Conservation (phyloP, 2,113 vertebrate species). For the Callipepla californica region DNA sequence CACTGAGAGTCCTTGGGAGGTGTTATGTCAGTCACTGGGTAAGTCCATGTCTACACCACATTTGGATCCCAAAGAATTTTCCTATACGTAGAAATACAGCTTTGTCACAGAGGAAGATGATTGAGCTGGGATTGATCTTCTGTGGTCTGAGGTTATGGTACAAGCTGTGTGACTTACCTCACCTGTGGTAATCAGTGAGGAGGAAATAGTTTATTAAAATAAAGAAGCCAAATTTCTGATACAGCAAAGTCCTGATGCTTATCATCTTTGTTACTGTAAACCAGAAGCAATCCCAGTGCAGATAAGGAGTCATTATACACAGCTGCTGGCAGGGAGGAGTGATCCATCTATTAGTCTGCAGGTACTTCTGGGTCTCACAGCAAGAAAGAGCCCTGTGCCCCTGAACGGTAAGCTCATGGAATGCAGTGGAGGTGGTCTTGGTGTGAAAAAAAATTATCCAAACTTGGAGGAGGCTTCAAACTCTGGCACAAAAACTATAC, state of each 20-base stretch:
- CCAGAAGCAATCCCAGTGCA: neutral
- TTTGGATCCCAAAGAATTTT: neutral
- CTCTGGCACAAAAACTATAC: neutral
- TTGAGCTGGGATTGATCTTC: neutral
- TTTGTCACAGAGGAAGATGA: neutral
- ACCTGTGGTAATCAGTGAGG: neutral
- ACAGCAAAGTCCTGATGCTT: neutral
- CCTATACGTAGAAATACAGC: neutral
- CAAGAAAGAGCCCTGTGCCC: neutral
- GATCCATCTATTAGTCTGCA: neutral
- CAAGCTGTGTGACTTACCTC: neutral
- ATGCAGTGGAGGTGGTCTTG: neutral
- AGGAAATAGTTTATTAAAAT: neutral
- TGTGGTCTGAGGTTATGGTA: neutral
- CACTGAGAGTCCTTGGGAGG: neutral
- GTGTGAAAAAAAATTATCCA: constrained; percentile 13
- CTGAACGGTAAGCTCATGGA: neutral
- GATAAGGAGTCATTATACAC: neutral
- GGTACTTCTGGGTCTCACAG: neutral
- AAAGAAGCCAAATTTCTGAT: neutral
- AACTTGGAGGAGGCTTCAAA: neutral
- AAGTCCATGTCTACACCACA: neutral
- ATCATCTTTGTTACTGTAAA: neutral
- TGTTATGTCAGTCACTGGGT: neutral
- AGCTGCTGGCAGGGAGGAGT: neutral